These are phyloP conservation scores for Erebia ligea DNA, from an alignment of 2,888 invertebrate species.

Conservation along the genomic window DNA sequence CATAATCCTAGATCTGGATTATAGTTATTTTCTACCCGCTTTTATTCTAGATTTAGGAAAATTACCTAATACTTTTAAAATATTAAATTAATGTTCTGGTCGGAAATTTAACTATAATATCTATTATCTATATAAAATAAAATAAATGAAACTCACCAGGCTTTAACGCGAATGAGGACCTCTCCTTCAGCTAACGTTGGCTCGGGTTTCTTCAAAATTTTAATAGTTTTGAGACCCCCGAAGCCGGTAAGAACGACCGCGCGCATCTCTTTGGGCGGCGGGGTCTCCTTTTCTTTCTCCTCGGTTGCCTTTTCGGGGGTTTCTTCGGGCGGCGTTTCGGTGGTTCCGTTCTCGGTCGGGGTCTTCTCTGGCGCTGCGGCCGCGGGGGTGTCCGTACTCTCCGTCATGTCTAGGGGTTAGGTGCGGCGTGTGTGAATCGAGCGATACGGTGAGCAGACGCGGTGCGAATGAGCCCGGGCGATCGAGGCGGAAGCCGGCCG, in stretches of 20 bases:
- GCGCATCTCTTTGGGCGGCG: conserved; percentile 91
- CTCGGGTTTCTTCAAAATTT: conserved; percentile 91
- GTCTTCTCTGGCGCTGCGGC: conserved; percentile 83
- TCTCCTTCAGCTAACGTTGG: conserved; percentile 88
- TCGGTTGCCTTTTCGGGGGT: conserved; percentile 81
- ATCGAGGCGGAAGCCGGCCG: conserved; percentile 74
- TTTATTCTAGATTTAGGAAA: conserved; percentile 15
- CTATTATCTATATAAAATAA: background rate
- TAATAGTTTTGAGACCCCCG: conserved; percentile 93
- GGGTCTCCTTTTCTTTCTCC: conserved; percentile 81
- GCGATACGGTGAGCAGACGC: conserved; percentile 68
- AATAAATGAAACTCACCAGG: conserved; percentile 86
- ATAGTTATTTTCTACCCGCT: conserved; percentile 27
- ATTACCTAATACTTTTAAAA: background rate
- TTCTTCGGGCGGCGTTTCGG: conserved; percentile 77
- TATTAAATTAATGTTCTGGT: background rate
- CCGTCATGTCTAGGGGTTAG: conserved; percentile 66
- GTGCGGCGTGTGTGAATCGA: conserved; percentile 54
- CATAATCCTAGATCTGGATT: background rate
- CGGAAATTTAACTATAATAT: background rate
- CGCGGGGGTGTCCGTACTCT: conserved; percentile 78
- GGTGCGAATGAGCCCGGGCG: conserved; percentile 66
- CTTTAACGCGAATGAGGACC: conserved; percentile 92
- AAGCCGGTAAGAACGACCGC: conserved; percentile 93
- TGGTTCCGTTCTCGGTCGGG: conserved; percentile 79